These are phyloP conservation scores for Lasioglossum marginatum DNA, from an alignment of 2,888 invertebrate species.

Conservation along the genomic window DNA sequence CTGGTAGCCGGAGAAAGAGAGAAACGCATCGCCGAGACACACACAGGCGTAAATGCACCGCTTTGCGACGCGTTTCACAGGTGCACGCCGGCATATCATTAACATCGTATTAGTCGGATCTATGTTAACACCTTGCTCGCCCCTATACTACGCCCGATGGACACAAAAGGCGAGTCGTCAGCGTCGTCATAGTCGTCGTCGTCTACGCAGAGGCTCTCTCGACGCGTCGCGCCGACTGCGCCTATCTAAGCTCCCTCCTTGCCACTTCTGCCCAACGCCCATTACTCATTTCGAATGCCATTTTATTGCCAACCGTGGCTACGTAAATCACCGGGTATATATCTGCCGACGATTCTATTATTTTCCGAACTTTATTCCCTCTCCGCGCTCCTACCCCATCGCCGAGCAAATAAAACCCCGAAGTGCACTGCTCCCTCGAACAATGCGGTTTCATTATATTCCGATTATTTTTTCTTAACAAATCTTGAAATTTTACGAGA, in stretches of 20 bases:
- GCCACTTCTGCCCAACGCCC: constrained; percentile 14
- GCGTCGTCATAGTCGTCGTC: not conserved
- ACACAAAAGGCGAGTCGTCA: constrained; percentile 14
- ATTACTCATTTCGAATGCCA: constrained; percentile 28
- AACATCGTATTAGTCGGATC: constrained; percentile 44
- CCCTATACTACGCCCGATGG: constrained; percentile 16
- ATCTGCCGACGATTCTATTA: constrained; percentile 17
- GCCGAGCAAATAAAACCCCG: not conserved
- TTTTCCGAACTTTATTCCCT: constrained; percentile 3
- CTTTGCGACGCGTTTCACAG: constrained; percentile 37
- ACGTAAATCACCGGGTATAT: constrained; percentile 23
- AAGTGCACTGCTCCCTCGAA: not conserved
- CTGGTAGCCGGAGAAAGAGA: not conserved
- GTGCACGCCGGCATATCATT: constrained; percentile 46
- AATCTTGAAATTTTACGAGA: not conserved
- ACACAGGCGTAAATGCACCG: constrained; percentile 1
- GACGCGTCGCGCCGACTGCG: not conserved
- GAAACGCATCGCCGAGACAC: not conserved
- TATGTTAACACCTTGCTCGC: constrained; percentile 39
- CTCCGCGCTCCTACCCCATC: not conserved
- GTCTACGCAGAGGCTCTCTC: not conserved
- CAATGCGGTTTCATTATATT: not conserved
- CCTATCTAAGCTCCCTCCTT: constrained; percentile 23
- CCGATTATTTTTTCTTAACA: not conserved
- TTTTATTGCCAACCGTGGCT: constrained; percentile 26